A percentile compares a stretch with the other conserved stretches of the same genome.
Conservation (phyloP, 1,140 invertebrate species). For the Platyscapa corneri region DNA sequence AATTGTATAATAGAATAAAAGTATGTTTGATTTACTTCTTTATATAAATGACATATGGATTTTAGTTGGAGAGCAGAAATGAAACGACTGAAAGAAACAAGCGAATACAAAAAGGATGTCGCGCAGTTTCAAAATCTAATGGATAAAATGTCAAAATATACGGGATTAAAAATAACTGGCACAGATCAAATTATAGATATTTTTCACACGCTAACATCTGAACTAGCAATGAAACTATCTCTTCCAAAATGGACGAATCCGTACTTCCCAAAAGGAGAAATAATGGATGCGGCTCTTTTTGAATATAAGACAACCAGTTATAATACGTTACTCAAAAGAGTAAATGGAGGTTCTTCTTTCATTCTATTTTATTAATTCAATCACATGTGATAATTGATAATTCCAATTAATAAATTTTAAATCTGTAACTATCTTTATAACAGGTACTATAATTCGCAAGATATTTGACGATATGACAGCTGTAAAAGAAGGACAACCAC, state of each 20-base stretch:
- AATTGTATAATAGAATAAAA: too few relatives aligned
- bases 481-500: neutral
- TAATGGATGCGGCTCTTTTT: conserved; percentile 63
- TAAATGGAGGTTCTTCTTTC: conserved; percentile 75
- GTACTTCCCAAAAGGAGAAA: conserved; percentile 30
- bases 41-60: neutral
- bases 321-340: conserved; percentile 75
- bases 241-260: conserved; percentile 75
- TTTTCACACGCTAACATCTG: conserved; percentile 42
- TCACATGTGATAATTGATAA: neutral
- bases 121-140: conserved; percentile 16
- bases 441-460: conserved; percentile 51
- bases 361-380: neutral
- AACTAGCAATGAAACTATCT: conserved; percentile 72
- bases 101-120: conserved; percentile 5
- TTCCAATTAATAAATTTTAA: neutral
- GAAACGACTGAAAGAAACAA: conserved; percentile 1
- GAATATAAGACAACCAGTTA: conserved; percentile 76
- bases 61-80: conserved; percentile 31
- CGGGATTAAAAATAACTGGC: conserved; percentile 27
- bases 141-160: conserved; percentile 18
- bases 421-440: neutral
- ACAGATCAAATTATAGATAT: conserved; percentile 5
- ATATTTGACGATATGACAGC: conserved; percentile 54
- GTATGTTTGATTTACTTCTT: too few relatives aligned